Conservation (phyloP, 2,113 vertebrate genomes). For the Heteronetta atricapilla region DNA sequence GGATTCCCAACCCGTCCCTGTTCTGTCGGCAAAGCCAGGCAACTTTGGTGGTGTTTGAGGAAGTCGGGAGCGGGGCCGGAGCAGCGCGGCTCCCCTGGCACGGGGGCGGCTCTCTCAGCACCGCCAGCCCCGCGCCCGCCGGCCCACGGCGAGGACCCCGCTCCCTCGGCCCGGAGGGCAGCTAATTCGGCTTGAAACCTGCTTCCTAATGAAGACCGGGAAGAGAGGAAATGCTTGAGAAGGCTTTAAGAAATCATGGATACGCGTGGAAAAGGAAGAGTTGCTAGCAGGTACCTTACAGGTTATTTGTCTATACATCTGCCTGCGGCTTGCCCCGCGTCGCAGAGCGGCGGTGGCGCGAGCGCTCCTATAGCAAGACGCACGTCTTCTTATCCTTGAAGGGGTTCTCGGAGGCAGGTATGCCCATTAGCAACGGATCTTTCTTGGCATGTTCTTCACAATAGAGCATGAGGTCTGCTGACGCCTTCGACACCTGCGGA, state of each 20-base stretch:
- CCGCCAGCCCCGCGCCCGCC: not conserved
- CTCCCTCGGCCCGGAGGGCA: slow-evolving; percentile 16
- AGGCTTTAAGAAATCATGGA: slow-evolving; percentile 48
- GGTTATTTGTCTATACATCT: slow-evolving; percentile 32
- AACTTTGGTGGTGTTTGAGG: slow-evolving; percentile 58
- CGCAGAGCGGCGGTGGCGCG: not conserved
- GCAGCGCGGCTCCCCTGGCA: not conserved
- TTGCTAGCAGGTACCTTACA: slow-evolving; percentile 62
- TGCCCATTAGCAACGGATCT: slow-evolving; percentile 90
- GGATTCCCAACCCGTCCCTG: not conserved
- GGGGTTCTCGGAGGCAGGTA: slow-evolving; percentile 94
- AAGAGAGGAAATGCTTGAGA: slow-evolving; percentile 45
- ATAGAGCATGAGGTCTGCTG: slow-evolving; percentile 92
- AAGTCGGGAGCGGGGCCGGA: not conserved
- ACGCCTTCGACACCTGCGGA: slow-evolving; percentile 92
- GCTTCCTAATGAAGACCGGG: slow-evolving; percentile 32
- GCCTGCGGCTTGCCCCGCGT: slow-evolving; percentile 4
- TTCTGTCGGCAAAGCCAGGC: slow-evolving; percentile 54
- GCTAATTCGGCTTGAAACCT: slow-evolving; percentile 8
- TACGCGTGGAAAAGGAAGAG: slow-evolving; percentile 20
- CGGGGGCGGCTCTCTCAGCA: not conserved
- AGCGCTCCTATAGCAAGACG: slow-evolving; percentile 84
- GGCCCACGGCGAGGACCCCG: not conserved
- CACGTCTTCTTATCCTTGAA: slow-evolving; percentile 99
- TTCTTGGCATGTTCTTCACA: slow-evolving; percentile 89